Evolutionary conservation across 2,888 invertebrate species (phyloP).

Genomic region (Yponomeuta plumbellus): DNA sequence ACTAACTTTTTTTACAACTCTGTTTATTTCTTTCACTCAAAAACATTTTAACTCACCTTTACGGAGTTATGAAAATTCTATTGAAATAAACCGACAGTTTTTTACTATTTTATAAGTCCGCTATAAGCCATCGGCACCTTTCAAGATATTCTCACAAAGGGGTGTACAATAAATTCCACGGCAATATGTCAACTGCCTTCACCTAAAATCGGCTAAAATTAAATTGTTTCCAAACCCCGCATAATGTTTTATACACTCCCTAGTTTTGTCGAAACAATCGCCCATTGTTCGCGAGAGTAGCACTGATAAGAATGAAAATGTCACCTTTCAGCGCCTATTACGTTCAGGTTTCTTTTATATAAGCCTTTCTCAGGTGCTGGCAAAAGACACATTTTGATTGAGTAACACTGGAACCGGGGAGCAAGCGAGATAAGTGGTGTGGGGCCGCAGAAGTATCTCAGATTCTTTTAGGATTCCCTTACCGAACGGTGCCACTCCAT

Average conservation of each 20-base stretch:
- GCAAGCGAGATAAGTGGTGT: too few relatives aligned
- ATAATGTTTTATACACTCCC: constrained; percentile 58
- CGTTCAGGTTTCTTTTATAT: constrained; percentile 13
- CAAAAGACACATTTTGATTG: background rate
- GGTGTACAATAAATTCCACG: background rate
- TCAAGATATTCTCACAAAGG: background rate
- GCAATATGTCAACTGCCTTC: background rate
- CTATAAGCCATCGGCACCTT: background rate
- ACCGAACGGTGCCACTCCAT: too few relatives aligned
- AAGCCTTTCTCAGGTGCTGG: constrained; percentile 1
- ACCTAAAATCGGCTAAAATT: constrained; percentile 21
- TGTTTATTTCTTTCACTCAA: background rate
- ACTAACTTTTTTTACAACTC: background rate
- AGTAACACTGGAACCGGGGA: background rate
- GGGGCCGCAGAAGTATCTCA: too few relatives aligned
- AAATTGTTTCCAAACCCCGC: constrained; percentile 27
- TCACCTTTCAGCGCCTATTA: background rate
- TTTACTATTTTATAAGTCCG: background rate
- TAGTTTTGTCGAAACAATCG: constrained; percentile 49
- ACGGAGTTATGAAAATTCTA: background rate
- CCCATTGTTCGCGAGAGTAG: constrained; percentile 46
- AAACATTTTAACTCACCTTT: background rate
- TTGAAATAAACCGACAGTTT: background rate
- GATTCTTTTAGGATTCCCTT: too few relatives aligned
- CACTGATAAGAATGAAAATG: background rate